Evolutionary conservation across 2,797 vertebrate genomes (phyloP), one percentile per base, ranked within the genome.

Genomic region (Zalophus californianus): DNA sequence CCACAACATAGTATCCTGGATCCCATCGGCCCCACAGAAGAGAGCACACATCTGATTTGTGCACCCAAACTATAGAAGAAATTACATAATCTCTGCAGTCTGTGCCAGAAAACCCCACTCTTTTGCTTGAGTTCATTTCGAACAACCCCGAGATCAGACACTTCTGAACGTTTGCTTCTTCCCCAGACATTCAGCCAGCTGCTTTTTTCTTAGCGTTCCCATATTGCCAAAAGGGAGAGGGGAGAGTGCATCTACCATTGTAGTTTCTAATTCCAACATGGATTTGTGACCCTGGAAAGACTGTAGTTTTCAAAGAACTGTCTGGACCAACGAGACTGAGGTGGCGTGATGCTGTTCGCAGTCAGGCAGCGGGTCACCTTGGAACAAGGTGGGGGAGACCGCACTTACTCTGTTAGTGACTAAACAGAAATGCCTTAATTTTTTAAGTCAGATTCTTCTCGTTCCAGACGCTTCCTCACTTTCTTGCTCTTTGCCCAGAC

Each of bases 101-200:
- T 84, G 73, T 5, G 35, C 70, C 25, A 2, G 16, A 41, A 95
- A 95, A 70, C 12, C 32, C 12, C 21, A 21, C 56, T 80, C 64
- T 64, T 86, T 78, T 38, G 52, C 86, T 70, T 77, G 72, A 58
- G 41, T 84, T 80, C 64, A 77, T 79, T n/a, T 20, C 3, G 78
- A 86, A 66, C 70, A 48, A 62, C 94, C 86, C 29, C 2, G 86
- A 88, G 80, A 44, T 38, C 48, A 92, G 88, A 58, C 5, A 41
- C 88, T 66, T 60, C 66, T 79, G 92, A 72, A 7, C 8, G 9
- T 66, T 29, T 77, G 86, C 56, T 93, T 86, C 94, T 92, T 92
- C 38, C 90, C 41, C 64, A 92, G 88, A 83, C 72, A 56, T 35
- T 38, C 79, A 27, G 73, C 85, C 94, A 96, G 96, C 84, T 94